Percentiles rank a stretch among this genome's conserved stretches.
Evolutionary conservation across 2,113 vertebrate species (phyloP).

Genomic region (Nothocercus nigrocapillus): DNA sequence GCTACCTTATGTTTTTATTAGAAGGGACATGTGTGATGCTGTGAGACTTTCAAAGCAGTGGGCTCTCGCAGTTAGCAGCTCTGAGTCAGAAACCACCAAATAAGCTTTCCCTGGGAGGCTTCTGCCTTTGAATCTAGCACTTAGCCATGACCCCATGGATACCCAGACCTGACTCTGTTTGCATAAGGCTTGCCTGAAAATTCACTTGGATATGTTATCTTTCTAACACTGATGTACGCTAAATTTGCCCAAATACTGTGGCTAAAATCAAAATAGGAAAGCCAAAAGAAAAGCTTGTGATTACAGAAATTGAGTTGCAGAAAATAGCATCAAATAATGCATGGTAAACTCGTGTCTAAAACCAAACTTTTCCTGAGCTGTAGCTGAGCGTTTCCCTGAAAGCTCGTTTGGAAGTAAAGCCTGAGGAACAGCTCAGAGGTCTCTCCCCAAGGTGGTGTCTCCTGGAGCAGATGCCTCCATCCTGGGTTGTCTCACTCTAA

Average conservation of each 20-base stretch:
- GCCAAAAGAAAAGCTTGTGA: background rate
- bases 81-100: background rate
- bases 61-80: background rate
- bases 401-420: background rate
- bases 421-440: background rate
- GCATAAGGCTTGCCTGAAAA: background rate
- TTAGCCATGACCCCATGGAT: background rate
- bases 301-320: background rate
- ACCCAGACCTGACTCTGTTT: background rate
- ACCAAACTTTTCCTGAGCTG: background rate
- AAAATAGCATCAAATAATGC: conserved; percentile 7
- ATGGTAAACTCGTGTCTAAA: background rate
- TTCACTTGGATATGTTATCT: background rate
- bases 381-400: background rate
- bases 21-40: background rate
- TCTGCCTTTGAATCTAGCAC: background rate
- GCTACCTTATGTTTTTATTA: conserved; percentile 19
- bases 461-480: accelerated
- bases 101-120: background rate
- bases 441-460: accelerated
- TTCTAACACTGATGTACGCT: background rate
- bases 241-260: background rate
- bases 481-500: accelerated
- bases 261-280: conserved; percentile 25
- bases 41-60: background rate